Conservation (phyloP, 1,140 invertebrate genomes). For the Protaetia brevitarsis region DNA sequence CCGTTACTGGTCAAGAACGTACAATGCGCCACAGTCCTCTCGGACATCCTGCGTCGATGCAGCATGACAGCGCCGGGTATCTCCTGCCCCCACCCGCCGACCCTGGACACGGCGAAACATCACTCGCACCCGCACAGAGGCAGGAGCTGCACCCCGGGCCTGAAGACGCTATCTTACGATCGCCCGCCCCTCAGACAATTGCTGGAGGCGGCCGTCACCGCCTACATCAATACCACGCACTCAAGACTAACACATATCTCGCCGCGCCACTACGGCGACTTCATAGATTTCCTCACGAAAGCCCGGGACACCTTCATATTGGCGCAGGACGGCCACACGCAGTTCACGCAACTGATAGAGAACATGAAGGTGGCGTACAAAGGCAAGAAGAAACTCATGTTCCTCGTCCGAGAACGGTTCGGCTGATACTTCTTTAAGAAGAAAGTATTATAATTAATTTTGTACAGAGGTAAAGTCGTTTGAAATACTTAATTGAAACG, state of each 20-base stretch:
- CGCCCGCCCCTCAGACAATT: constrained; percentile 70
- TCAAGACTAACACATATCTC: constrained; percentile 78
- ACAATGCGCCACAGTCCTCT: constrained; percentile 79
- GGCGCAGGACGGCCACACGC: constrained; percentile 75
- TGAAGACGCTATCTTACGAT: constrained; percentile 66
- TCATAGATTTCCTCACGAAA: constrained; percentile 75
- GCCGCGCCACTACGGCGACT: constrained; percentile 79
- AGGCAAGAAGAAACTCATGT: constrained; percentile 84
- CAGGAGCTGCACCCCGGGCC: constrained; percentile 47
- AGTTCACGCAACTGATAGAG: constrained; percentile 78
- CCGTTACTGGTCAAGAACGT: constrained; percentile 82
- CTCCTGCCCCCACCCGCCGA: constrained; percentile 53
- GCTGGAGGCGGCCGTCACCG: constrained; percentile 74
- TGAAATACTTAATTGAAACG: not conserved
- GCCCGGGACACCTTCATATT: constrained; percentile 80
- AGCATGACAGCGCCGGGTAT: constrained; percentile 70
- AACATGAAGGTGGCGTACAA: constrained; percentile 88
- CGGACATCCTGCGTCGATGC: constrained; percentile 79
- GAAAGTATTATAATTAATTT: constrained; percentile 22
- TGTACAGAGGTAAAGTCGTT: not conserved
- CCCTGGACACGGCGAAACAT: constrained; percentile 44
- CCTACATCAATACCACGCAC: constrained; percentile 82
- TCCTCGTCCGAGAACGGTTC: constrained; percentile 70
- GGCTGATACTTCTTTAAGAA: constrained; percentile 54
- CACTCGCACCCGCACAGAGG: constrained; percentile 47